Conservation (phyloP, 2,113 vertebrate genomes). For the Prionailurus bengalensis region DNA sequence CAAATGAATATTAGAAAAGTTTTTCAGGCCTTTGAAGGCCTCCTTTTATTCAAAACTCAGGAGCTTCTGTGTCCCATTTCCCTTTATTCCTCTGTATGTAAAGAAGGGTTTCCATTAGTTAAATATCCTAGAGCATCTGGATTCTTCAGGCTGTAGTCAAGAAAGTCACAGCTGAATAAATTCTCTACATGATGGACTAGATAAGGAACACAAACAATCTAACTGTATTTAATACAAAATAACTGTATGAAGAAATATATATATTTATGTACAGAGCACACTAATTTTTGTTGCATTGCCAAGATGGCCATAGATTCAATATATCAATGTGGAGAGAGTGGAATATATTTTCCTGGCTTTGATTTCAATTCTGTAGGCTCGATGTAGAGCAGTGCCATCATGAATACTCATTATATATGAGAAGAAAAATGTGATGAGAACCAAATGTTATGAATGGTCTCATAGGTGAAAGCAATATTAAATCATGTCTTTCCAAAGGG, state of each 20-base stretch:
- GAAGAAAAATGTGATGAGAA: slow-evolving; percentile 38
- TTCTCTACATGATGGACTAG: slow-evolving; percentile 31
- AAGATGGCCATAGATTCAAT: neutral
- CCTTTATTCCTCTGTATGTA: neutral
- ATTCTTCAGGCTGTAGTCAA: neutral
- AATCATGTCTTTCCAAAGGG: slow-evolving; percentile 41
- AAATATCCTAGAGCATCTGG: neutral
- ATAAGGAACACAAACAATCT: slow-evolving; percentile 38
- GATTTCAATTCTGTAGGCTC: slow-evolving; percentile 38
- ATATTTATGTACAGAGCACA: neutral
- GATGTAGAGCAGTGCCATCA: neutral
- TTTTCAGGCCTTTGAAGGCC: neutral
- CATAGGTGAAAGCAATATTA: slow-evolving; percentile 56
- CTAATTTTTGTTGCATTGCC: slow-evolving; percentile 49
- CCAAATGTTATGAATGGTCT: slow-evolving; percentile 45
- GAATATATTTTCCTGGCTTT: slow-evolving; percentile 67
- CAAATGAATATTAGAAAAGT: neutral
- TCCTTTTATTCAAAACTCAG: neutral
- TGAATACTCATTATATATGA: slow-evolving; percentile 41
- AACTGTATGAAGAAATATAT: neutral
- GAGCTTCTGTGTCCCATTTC: neutral
- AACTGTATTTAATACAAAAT: slow-evolving; percentile 12
- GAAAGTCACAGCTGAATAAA: slow-evolving; percentile 25
- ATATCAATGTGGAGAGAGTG: slow-evolving; percentile 22
- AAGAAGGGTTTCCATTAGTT: neutral